A percentile compares a stretch with the other conserved stretches of the same genome.
Conservation (phyloP, 2,113 vertebrate species). For the Craseonycteris thonglongyai region DNA sequence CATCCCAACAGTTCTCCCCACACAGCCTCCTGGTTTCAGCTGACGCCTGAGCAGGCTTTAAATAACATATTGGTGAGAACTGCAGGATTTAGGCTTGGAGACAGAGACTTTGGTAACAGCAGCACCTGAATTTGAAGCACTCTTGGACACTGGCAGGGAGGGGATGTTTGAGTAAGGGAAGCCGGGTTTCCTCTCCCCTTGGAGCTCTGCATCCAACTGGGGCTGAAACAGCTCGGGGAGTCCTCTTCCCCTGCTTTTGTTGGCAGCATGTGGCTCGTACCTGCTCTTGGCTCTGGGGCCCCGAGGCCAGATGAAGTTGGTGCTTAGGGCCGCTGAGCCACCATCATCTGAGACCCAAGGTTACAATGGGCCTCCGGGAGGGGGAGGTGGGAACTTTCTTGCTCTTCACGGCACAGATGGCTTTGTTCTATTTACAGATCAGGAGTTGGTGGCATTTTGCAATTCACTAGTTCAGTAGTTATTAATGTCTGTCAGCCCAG, state of each 20-base stretch:
- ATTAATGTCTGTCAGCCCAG: neutral
- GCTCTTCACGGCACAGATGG: neutral
- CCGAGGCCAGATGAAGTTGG: constrained; percentile 12
- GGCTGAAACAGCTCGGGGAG: neutral
- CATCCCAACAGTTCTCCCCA: neutral
- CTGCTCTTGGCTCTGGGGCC: constrained; percentile 26
- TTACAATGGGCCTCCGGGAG: neutral
- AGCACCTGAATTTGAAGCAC: neutral
- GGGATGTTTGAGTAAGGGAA: neutral
- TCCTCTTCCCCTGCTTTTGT: constrained; percentile 21
- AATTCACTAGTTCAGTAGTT: constrained; percentile 8
- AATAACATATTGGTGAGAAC: neutral
- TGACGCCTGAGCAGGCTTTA: neutral
- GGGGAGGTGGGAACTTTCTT: neutral
- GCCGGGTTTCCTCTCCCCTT: neutral
- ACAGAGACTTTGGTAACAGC: neutral
- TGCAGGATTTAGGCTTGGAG: neutral
- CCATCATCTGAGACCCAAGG: constrained; percentile 16
- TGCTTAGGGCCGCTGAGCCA: neutral
- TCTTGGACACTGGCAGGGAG: neutral
- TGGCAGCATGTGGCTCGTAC: constrained; percentile 20
- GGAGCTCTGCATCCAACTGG: neutral
- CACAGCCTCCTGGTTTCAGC: neutral
- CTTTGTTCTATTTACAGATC: constrained; percentile 44
- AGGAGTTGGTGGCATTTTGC: constrained; percentile 26